These are phyloP conservation scores for Lethenteron camtschaticum DNA, from an alignment of 2,113 vertebrate genomes.

Conservation along the genomic window DNA sequence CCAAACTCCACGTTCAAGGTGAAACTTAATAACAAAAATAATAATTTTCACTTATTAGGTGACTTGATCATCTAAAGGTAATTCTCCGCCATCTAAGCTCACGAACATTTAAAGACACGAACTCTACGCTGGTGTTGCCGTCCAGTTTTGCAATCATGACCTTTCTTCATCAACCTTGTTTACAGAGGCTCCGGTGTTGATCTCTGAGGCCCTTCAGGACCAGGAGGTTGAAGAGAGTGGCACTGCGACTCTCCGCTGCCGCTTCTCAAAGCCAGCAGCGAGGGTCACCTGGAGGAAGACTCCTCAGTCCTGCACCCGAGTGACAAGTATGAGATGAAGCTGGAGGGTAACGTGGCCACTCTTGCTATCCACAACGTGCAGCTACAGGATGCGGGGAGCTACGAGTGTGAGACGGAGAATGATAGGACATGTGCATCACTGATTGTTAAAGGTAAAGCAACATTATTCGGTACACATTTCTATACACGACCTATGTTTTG, in stretches of 20 bases:
- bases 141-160: too few relatives aligned
- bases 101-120: too few relatives aligned
- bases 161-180: not conserved
- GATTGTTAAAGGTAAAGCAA: not conserved
- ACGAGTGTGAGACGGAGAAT: not conserved
- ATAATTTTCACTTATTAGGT: not conserved
- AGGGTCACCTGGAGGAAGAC: conserved; percentile 1
- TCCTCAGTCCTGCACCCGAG: conserved; percentile 1
- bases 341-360: not conserved
- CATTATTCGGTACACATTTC: too few relatives aligned
- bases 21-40: not conserved
- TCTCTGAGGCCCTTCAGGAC: not conserved
- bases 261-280: not conserved
- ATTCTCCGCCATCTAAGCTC: too few relatives aligned
- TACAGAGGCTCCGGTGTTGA: not conserved
- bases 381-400: not conserved
- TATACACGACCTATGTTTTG: too few relatives aligned
- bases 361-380: conserved; percentile 2
- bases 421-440: not conserved
- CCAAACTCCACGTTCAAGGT: conserved; percentile 3
- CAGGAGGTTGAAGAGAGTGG: not conserved
- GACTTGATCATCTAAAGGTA: too few relatives aligned
- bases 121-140: too few relatives aligned
- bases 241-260: not conserved
- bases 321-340: not conserved